Conservation (phyloP, 2,888 invertebrate genomes). For the Agrochola litura region DNA sequence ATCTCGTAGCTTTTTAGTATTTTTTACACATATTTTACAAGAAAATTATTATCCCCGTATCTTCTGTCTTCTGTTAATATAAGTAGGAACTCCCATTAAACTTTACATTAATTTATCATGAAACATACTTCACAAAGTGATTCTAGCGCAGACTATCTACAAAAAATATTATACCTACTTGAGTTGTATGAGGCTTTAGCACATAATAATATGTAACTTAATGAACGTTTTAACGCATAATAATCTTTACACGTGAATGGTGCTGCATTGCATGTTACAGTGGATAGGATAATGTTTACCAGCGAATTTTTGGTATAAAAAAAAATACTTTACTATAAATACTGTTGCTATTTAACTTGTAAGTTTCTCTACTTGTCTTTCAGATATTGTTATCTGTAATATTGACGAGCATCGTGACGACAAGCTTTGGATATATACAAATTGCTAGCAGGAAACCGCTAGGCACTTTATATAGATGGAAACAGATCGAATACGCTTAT, state of each 20-base stretch:
- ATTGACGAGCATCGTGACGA: slow-evolving; percentile 57
- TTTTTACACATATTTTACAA: background rate
- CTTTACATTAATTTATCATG: background rate
- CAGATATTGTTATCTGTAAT: slow-evolving; percentile 54
- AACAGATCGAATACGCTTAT: slow-evolving; percentile 84
- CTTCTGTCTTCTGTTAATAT: background rate
- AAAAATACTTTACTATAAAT: no score
- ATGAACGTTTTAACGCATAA: background rate
- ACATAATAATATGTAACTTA: no score
- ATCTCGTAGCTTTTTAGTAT: slow-evolving; percentile 2
- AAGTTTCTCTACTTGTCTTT: slow-evolving; percentile 32
- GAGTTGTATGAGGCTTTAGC: background rate
- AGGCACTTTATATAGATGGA: slow-evolving; percentile 86
- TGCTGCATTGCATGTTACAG: background rate
- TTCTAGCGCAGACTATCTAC: background rate
- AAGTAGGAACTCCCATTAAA: background rate
- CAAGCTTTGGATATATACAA: slow-evolving; percentile 60
- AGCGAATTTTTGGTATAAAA: background rate
- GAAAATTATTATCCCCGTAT: background rate
- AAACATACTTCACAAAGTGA: background rate
- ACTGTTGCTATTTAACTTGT: background rate
- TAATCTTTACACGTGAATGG: background rate
- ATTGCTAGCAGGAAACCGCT: slow-evolving; percentile 71
- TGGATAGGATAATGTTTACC: background rate
- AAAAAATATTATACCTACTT: slow-evolving; percentile 13